phyloP scores from a whole-genome alignment of 2,888 invertebrate species.

The Leistus spinibarbis region DNA sequence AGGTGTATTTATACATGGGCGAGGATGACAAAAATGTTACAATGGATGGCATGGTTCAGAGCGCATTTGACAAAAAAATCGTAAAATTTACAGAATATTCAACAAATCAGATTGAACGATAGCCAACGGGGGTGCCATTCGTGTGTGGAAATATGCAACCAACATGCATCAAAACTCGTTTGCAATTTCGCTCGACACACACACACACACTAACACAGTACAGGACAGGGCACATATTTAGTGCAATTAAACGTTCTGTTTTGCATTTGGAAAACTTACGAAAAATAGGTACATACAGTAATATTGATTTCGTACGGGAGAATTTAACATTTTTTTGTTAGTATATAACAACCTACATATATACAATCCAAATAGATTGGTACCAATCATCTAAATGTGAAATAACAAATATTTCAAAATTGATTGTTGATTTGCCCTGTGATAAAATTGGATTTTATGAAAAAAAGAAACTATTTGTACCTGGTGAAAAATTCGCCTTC shows the following conservation, averaged over 20 bases:
- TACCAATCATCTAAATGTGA: no score
- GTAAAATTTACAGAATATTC: conserved; percentile 33
- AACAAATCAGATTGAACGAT: conserved; percentile 32
- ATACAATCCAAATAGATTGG: background rate
- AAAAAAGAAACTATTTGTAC: no score
- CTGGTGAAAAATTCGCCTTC: no score
- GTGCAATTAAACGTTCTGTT: background rate
- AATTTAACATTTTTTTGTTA: background rate
- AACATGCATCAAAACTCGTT: background rate
- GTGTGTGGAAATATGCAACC: conserved; percentile 8
- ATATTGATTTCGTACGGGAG: background rate
- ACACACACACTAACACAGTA: no score
- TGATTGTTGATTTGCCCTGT: no score
- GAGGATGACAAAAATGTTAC: conserved; percentile 10
- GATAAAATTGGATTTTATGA: no score
- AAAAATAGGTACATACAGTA: background rate
- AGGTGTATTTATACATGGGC: background rate
- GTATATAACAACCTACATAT: background rate
- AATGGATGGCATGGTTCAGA: conserved; percentile 15
- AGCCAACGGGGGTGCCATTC: conserved; percentile 23
- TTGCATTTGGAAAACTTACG: background rate
- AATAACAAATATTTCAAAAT: no score
- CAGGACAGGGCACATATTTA: background rate
- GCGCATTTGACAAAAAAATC: conserved; percentile 9
- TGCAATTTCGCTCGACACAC: background rate